Evolutionary conservation across 2,113 vertebrate genomes (phyloP).

Genomic region (Azemiops feae): DNA sequence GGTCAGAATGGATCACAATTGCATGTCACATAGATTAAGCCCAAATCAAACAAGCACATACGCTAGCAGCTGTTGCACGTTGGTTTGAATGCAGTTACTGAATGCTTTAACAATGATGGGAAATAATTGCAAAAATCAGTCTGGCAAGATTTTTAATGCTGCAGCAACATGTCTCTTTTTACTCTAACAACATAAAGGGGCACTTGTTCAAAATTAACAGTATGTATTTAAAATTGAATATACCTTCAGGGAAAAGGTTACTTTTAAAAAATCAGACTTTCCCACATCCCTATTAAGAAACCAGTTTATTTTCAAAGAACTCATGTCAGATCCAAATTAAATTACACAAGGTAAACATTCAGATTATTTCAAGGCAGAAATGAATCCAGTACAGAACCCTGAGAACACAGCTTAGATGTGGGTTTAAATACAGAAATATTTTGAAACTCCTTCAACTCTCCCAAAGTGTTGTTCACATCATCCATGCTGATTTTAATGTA

Average conservation of each 20-base stretch:
- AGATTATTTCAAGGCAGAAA: not conserved
- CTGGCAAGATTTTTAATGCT: not conserved
- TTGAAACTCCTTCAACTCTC: not conserved
- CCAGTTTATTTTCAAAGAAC: not conserved
- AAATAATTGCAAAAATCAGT: not conserved
- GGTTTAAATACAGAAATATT: not conserved
- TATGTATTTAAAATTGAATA: not conserved
- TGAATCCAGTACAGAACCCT: not conserved
- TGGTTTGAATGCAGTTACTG: not conserved
- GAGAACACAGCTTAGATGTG: not conserved
- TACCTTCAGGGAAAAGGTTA: not conserved
- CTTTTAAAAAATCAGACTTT: not conserved
- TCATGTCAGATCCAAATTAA: not conserved
- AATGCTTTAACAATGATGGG: not conserved
- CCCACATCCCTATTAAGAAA: not conserved
- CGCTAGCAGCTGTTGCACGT: fast-evolving
- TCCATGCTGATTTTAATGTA: not conserved
- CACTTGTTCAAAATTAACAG: not conserved
- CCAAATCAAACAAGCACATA: not conserved
- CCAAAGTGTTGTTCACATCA: not conserved
- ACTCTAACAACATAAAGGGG: not conserved
- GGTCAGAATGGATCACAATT: not conserved
- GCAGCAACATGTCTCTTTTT: not conserved
- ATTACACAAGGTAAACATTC: not conserved
- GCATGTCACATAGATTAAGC: not conserved